Conservation (phyloP, 2,113 vertebrate genomes). For the Petrocephalus zakoni region DNA sequence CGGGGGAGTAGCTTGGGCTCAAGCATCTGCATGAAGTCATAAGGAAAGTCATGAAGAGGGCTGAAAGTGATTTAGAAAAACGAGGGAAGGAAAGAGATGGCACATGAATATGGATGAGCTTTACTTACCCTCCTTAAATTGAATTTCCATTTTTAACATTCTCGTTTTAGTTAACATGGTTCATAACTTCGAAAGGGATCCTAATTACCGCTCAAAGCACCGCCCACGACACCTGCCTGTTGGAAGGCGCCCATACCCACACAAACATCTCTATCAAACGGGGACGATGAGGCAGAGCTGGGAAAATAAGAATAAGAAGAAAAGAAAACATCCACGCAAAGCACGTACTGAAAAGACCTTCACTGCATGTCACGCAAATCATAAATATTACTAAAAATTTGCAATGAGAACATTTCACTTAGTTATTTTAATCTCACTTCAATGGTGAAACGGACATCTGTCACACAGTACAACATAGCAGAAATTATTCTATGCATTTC, state of each 20-base stretch:
- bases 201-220: constrained; percentile 26
- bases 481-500: background rate
- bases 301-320: background rate
- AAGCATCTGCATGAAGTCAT: background rate
- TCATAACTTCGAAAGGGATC: constrained; percentile 21
- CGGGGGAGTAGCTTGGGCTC: background rate
- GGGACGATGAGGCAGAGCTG: background rate
- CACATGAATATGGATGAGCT: background rate
- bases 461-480: background rate
- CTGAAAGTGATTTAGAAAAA: background rate
- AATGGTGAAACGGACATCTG: background rate
- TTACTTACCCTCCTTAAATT: constrained; percentile 21
- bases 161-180: constrained; percentile 27
- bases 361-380: background rate
- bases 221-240: background rate
- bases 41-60: background rate
- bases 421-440: background rate
- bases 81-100: background rate
- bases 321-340: background rate
- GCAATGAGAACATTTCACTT: background rate
- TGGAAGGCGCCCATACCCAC: background rate
- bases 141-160: constrained; percentile 15
- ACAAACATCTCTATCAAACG: background rate
- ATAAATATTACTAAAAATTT: background rate
- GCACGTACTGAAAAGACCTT: background rate